phyloP scores from a whole-genome alignment of 1,140 invertebrate species.

The Plectrocnemia conspersa region DNA sequence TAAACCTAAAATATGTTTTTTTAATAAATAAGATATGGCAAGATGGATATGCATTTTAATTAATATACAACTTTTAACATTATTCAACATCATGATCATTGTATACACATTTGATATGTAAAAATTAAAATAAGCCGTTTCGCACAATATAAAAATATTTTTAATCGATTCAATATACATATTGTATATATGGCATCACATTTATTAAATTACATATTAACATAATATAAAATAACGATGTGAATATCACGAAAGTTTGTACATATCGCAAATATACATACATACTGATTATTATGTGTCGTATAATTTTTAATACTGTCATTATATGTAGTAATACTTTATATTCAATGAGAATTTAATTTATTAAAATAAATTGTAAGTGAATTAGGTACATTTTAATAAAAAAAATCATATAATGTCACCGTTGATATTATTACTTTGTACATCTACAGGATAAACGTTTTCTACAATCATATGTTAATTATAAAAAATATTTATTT shows the following conservation, averaged over 20 bases:
- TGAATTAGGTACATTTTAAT: constrained; percentile 8
- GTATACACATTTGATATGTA: constrained; percentile 10
- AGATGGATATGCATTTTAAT: constrained; percentile 6
- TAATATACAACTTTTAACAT: constrained; percentile 4
- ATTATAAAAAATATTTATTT: background rate
- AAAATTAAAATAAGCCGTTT: background rate
- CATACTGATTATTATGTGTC: background rate
- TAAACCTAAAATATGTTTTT: background rate
- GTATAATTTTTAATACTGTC: background rate
- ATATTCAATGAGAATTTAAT: background rate
- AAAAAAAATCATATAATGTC: constrained; percentile 2
- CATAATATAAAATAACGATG: background rate
- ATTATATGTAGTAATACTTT: background rate
- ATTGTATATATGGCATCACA: constrained; percentile 18
- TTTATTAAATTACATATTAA: background rate
- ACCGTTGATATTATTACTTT: constrained; percentile 1
- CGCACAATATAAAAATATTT: constrained; percentile 5
- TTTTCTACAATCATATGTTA: background rate
- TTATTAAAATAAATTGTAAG: constrained; percentile 14
- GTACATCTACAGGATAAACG: constrained; percentile 13
- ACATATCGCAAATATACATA: background rate
- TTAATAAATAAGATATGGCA: constrained; percentile 23
- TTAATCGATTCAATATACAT: background rate
- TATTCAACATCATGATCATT: background rate
- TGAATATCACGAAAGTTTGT: background rate